Conservation (phyloP, 2,113 vertebrate species). For the Lepidothrix coronata region DNA sequence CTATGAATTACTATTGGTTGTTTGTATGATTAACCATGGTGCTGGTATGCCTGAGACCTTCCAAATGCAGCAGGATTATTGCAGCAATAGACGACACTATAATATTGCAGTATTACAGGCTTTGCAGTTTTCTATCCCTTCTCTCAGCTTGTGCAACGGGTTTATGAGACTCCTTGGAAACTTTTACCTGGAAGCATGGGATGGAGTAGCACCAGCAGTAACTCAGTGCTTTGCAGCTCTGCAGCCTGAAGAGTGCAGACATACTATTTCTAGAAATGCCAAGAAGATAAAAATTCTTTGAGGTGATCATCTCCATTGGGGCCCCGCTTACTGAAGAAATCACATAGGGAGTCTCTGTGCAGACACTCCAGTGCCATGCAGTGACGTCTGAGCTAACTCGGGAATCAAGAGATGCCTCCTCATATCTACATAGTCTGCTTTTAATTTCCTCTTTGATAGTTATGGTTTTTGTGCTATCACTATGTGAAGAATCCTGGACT, state of each 20-base stretch:
- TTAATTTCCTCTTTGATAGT: not conserved
- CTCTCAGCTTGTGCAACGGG: not conserved
- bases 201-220: not conserved
- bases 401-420: not conserved
- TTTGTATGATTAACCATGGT: slow-evolving; percentile 7
- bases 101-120: not conserved
- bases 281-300: not conserved
- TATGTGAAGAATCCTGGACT: not conserved
- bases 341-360: not conserved
- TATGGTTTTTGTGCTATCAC: not conserved
- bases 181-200: not conserved
- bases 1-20: not conserved
- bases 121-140: not conserved
- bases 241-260: not conserved
- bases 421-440: not conserved
- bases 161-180: not conserved
- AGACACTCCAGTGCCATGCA: not conserved
- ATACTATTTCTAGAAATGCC: not conserved
- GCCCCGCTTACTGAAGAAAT: not conserved
- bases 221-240: not conserved
- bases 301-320: not conserved
- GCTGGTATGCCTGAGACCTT: slow-evolving; percentile 16
- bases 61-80: slow-evolving; percentile 37
- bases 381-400: not conserved
- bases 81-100: not conserved